Base-by-base conservation (phyloP, 2,888 invertebrate genomes). In the Colostygia pectinataria region DNA sequence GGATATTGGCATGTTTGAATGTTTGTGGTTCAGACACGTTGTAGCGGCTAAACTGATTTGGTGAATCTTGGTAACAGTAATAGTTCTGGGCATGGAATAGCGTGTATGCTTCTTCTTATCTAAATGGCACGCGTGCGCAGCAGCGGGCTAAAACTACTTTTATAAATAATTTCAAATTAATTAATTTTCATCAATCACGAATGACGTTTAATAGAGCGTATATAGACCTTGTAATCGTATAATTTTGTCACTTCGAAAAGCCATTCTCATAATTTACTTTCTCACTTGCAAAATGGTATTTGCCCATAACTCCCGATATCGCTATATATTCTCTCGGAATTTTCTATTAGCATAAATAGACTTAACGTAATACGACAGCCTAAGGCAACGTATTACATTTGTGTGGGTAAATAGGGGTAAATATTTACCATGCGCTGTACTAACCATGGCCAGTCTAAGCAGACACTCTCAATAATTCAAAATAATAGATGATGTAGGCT, bases 321-420 rank as follows among this genome's bases (percentile, higher is more conserved):
- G 47, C 58, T 49, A 68, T 66, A 66, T 64, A 65, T 69, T 61
- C 66, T 61, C 59, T 65, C 62, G 60, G 57, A 63, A 61, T 61
- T 65, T 63, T 66, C 59, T 68, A 68, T 73, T 71, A 71, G 64
- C 72, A 69, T 75, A 74, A 71, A 73, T 71, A 71, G 74, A 72
- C 65, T 71, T 72, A 69, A 63, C 63, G 66, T 74, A 73, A 73
- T 71, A 68, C 63, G 65, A 51, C 61, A 60, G 66, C 64, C 66
- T 66, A 55, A 66, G 66, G 60, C 61, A 65, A 61, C 32, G 66
- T 68, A 71, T 71, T 68, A 70, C 62, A 71, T 71, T 68, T 67
- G 61, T 64, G 64, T 24, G 37, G 20, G 12, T 71, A 74, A 71
- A 72, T 71, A 72, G 18, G 37, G 20, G 12, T 71, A 74, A 71